Conservation (phyloP, 1,140 invertebrate genomes). For the Vollenhovia emeryi region DNA sequence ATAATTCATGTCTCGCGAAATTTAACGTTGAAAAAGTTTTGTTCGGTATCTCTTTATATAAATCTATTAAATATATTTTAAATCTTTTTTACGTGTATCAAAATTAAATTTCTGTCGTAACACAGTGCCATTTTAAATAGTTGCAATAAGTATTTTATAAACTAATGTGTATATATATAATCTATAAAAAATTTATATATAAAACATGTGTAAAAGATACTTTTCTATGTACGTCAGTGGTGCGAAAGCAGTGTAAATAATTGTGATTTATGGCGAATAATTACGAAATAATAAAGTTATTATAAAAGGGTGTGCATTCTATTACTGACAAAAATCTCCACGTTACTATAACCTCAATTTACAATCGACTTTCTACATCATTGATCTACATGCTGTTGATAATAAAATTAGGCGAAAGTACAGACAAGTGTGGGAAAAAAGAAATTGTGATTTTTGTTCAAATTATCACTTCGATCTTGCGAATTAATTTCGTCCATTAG, state of each 20-base stretch:
- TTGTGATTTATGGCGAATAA: neutral
- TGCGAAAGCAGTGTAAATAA: neutral
- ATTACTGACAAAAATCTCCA: neutral
- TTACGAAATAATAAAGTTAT: neutral
- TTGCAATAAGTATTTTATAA: neutral
- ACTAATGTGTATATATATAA: neutral
- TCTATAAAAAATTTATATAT: neutral
- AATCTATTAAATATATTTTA: neutral
- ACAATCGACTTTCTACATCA: neutral
- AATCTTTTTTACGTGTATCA: neutral
- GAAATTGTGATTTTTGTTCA: neutral
- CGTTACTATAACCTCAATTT: neutral
- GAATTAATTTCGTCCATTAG: neutral
- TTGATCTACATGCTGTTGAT: neutral
- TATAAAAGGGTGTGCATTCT: neutral
- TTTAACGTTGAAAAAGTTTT: neutral
- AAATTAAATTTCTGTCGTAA: slow-evolving; percentile 22
- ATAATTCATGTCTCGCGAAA: neutral
- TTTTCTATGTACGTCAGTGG: neutral
- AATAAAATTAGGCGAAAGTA: neutral
- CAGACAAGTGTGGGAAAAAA: too few species aligned
- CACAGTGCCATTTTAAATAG: slow-evolving; percentile 5
- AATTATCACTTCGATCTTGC: neutral
- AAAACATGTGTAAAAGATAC: neutral
- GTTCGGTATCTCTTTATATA: neutral